A percentile compares a stretch with the other conserved stretches of the same genome.
These are phyloP conservation scores for Chiropotes sagulatus DNA, from an alignment of 2,797 vertebrate genomes.

Conservation along the genomic window DNA sequence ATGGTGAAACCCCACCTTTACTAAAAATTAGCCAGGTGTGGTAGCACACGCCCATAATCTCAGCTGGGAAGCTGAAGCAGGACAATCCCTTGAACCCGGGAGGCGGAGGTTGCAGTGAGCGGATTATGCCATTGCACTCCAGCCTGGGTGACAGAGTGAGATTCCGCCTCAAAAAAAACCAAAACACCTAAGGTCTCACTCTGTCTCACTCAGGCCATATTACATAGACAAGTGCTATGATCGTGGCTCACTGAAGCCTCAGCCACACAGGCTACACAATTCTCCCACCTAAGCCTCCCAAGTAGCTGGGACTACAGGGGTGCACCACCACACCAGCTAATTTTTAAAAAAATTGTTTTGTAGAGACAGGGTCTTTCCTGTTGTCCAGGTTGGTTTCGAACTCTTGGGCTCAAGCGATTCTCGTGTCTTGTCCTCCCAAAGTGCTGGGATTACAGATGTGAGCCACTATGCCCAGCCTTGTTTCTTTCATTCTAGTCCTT, in stretches of 20 bases:
- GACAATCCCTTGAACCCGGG: neutral
- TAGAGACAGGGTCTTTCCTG: neutral
- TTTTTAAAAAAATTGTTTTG: accelerated
- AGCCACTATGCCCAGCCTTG: neutral
- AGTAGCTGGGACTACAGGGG: neutral
- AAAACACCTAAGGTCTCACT: neutral
- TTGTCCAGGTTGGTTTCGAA: neutral
- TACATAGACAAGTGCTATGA: neutral
- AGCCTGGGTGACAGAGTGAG: neutral
- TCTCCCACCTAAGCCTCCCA: neutral
- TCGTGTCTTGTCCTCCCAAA: neutral
- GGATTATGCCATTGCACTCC: neutral
- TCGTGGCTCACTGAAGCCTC: neutral
- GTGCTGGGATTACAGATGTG: neutral
- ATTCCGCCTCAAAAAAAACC: neutral
- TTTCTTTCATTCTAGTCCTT: neutral
- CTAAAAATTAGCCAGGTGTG: neutral
- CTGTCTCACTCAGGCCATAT: neutral
- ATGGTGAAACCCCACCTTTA: neutral
- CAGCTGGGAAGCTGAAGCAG: neutral
- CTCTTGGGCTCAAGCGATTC: neutral
- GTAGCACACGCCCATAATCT: neutral
- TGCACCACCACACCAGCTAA: neutral
- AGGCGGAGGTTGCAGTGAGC: neutral
- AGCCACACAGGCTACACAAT: neutral